A percentile compares a stretch with the other conserved stretches of the same genome.
These are phyloP conservation scores for Acanthosepion lycidas DNA, from an alignment of 2,888 invertebrate species.

Conservation along the genomic window DNA sequence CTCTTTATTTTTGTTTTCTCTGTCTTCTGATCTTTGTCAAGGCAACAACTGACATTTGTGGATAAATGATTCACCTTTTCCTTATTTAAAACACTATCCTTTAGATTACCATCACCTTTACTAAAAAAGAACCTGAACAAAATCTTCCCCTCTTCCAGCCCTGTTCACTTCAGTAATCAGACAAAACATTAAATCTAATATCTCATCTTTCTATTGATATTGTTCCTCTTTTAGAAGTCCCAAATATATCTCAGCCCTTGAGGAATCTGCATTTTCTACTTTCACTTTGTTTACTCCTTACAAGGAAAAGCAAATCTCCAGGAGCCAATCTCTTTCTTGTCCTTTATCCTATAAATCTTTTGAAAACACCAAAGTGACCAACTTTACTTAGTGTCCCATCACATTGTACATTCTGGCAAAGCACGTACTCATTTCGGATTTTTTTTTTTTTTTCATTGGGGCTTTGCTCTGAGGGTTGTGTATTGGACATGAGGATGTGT, in stretches of 20 bases:
- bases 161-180: background rate
- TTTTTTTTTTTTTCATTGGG: background rate
- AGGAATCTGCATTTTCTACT: background rate
- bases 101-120: constrained; percentile 33
- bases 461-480: background rate
- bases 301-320: constrained; percentile 12
- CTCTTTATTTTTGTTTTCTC: background rate
- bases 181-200: constrained; percentile 23
- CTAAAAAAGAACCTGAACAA: background rate
- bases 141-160: background rate
- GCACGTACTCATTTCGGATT: background rate
- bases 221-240: constrained; percentile 33
- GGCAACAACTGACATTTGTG: background rate
- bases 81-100: background rate
- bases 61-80: background rate
- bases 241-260: constrained; percentile 15
- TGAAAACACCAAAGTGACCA: constrained; percentile 33
- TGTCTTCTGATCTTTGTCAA: background rate
- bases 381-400: background rate
- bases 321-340: background rate
- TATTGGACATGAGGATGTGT: background rate
- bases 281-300: constrained; percentile 13
- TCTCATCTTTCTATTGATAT: constrained; percentile 9
- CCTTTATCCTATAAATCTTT: constrained; percentile 22
- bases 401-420: background rate